Evolutionary conservation across 2,113 vertebrate genomes (phyloP), one percentile per base, ranked within the genome.

Genomic region (Suncus etruscus): DNA sequence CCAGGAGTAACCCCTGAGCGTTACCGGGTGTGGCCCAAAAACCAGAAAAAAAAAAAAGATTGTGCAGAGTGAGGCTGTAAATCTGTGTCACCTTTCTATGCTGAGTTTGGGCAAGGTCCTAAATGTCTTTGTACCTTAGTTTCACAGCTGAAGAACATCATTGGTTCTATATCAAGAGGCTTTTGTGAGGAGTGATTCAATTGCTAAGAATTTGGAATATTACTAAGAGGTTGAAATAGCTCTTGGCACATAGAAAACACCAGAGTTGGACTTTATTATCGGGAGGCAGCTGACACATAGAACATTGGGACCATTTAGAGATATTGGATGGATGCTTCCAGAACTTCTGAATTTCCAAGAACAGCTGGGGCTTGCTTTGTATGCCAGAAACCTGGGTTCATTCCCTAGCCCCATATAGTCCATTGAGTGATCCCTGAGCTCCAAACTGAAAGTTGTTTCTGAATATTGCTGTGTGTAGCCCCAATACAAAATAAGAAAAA

Each of bases 291-390:
- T 27, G 29, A 50, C 3, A 15, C 45, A 45, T 1, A 32, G 65
- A 48, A 12, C 54, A 25, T 51, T 5, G n/a, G 0, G 15, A 54
- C 5, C 45, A 20, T 31, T 75, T 54, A 86, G 32, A 51, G 20
- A n/a, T 66, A 10, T n/a, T 65, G 5, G 68, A 47, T 25, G 73
- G 48, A 54, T 65, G 27, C 81, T 89, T 70, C 73, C 11, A 79
- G 73, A 86, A 79, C 10, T 80, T 72, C 31, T 50, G 68, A 79
- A 18, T 89, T 89, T 89, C 86, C 18, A 90, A 77, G 79, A 86
- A 78, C 87, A 92, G 14, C 45, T 77, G 47, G 32, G 11, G 54
- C 54, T 1, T 54, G 54, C 54, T 14, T 1, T 54, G 54, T 54
- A 54, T 54, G 54, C 54, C 54, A 54, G 54, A 16, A 54, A 16